Base-by-base conservation (phyloP, 2,797 vertebrate species). In the Cyclura pinguis region DNA sequence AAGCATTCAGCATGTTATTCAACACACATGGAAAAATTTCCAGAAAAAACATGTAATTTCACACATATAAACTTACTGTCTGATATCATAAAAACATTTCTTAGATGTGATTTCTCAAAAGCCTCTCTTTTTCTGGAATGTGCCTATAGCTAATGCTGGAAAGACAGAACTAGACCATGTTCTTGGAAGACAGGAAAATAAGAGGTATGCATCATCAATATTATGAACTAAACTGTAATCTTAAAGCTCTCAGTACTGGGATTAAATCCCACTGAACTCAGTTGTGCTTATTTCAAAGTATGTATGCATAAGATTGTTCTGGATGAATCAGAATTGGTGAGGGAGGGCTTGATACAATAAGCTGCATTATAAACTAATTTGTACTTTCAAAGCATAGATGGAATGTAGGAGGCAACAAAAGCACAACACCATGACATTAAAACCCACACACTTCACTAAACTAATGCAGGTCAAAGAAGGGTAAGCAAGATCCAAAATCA, bases 361-460 rank as follows among this genome's bases (percentile, higher is more conserved):
- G 73, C 20, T 14, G n/a, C 24, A 80, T 55, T 84, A 57, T 85
- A 89, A 29, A 47, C 52, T 74, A 76, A 52, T 50, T 50, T 62
- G 38, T 27, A 47, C 35, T 29, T 82, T 76, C 55, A 74, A 86
- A 62, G 4, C 38, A 16, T 78, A 80, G 38, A 59, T 72, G n/a
- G 55, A 86, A 86, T n/a, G 76, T 7, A 92, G 85, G 88, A 92
- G 87, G 4, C 57, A 92, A 86, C 85, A 35, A 35, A 59, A 74
- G 76, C 22, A 91, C 88, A 20, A 6, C 3, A 90, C 84, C 4
- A 9, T 64, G 38, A 10, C 20, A 0, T 35, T 73, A 90, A 87
- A 82, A 62, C 22, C 32, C 8, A n/a, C 13, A 3, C 22, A 80
- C 3, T 85, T 73, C 24, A 73, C 47, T 13, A 80, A 80, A 29